A percentile compares a stretch with the other conserved stretches of the same genome.
These are phyloP conservation scores for Himalopsyche kuldschensis DNA, from an alignment of 2,888 invertebrate species.

Conservation along the genomic window DNA sequence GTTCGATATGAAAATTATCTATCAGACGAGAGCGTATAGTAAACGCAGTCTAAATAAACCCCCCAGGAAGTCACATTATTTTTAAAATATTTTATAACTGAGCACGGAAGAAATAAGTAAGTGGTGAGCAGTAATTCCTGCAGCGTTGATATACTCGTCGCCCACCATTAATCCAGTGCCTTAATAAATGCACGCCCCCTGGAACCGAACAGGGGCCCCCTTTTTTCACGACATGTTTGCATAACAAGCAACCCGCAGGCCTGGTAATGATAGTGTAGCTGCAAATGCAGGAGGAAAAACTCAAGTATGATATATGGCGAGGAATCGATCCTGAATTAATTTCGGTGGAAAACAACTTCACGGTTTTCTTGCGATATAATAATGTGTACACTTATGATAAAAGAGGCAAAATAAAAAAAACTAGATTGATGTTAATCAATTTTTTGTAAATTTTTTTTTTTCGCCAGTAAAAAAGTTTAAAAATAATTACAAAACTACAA, in stretches of 20 bases:
- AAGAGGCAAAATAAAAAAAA: too few relatives aligned
- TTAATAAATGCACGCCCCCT: constrained; percentile 1
- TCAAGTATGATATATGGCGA: constrained; percentile 7
- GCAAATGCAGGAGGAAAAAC: constrained; percentile 11
- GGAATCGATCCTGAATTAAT: background rate
- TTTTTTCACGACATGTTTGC: constrained; percentile 21
- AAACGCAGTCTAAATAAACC: background rate
- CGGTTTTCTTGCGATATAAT: background rate
- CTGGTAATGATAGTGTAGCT: background rate
- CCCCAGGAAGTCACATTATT: background rate
- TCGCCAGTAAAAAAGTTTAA: too few relatives aligned
- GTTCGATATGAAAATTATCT: too few relatives aligned
- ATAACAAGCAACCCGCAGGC: constrained; percentile 17
- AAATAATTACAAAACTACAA: too few relatives aligned
- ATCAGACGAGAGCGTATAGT: too few relatives aligned
- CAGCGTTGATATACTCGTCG: background rate
- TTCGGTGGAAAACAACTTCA: background rate
- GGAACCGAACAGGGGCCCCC: background rate
- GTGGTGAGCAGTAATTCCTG: background rate
- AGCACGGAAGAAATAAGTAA: background rate
- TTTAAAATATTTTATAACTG: background rate
- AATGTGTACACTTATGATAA: too few relatives aligned
- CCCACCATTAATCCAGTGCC: background rate
- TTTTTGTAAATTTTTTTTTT: too few relatives aligned
- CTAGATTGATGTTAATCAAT: too few relatives aligned